These are phyloP conservation scores for Hirudo medicinalis DNA, from an alignment of 1,140 invertebrate species.

Conservation along the genomic window DNA sequence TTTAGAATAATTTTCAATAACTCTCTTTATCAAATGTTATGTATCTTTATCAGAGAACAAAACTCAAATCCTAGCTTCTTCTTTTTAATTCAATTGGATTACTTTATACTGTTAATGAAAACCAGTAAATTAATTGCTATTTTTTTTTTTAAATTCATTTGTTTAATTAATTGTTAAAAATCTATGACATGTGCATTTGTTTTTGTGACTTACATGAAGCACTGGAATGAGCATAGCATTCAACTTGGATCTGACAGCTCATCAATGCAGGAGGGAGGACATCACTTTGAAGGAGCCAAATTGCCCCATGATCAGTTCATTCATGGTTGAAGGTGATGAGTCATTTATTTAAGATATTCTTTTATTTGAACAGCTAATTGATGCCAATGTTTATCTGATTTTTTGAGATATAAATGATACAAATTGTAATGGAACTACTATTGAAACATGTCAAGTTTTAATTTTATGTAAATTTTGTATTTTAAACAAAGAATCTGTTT, in stretches of 20 bases:
- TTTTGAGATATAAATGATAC: background rate
- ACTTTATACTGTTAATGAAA: background rate
- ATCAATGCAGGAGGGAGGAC: background rate
- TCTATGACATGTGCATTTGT: background rate
- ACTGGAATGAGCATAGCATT: too few relatives aligned
- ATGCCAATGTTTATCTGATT: background rate
- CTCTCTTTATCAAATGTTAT: background rate
- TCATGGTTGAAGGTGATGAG: background rate
- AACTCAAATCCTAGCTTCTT: background rate
- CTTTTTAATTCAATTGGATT: background rate
- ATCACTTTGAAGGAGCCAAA: slow-evolving; percentile 9
- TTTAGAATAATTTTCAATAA: background rate
- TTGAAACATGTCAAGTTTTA: background rate
- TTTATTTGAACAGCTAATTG: background rate
- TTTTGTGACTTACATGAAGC: background rate
- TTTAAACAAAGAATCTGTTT: too few relatives aligned
- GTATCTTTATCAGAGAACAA: background rate
- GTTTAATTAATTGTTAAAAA: background rate
- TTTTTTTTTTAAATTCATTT: background rate
- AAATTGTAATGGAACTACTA: background rate
- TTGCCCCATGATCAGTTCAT: slow-evolving; percentile 1
- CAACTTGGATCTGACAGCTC: background rate
- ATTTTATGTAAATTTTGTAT: background rate
- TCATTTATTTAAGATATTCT: background rate
- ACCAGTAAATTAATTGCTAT: background rate